Percentiles rank a stretch among this genome's conserved stretches.
Evolutionary conservation across 2,113 vertebrate species (phyloP).

Genomic region (Chamaetylas fuelleborni): DNA sequence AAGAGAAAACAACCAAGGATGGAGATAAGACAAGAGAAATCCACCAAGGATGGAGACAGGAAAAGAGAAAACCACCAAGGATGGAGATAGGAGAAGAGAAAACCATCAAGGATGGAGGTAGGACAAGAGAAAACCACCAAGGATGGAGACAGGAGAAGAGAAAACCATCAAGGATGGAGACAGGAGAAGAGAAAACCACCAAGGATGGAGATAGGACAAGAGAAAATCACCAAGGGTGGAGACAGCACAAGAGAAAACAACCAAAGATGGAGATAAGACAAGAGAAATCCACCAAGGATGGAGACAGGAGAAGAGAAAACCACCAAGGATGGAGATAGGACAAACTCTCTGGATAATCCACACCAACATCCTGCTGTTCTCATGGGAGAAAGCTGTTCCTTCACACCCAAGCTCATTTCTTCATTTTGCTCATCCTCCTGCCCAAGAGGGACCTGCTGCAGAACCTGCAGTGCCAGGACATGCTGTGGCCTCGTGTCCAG

Average conservation of each 20-base stretch:
- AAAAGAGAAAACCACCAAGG: background rate
- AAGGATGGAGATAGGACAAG: background rate
- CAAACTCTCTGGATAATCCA: background rate
- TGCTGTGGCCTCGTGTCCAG: background rate
- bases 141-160: too few relatives aligned
- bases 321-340: background rate
- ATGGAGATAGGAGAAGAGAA: background rate
- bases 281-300: background rate
- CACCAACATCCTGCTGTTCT: background rate
- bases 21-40: background rate
- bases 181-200: background rate
- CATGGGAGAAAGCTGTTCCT: background rate
- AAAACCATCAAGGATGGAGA: background rate
- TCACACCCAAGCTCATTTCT: background rate
- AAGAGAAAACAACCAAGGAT: background rate
- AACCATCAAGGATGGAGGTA: background rate
- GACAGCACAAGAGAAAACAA: background rate
- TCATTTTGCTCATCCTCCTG: background rate
- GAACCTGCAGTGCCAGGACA: background rate
- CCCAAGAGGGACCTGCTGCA: background rate
- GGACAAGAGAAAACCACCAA: background rate
- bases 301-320: accelerated
- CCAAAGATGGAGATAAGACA: background rate
- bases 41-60: accelerated
- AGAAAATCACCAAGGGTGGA: background rate